Percentiles rank a stretch among this genome's conserved stretches.
Evolutionary conservation across 2,888 invertebrate species (phyloP).

Genomic region (Andrena bucephala): DNA sequence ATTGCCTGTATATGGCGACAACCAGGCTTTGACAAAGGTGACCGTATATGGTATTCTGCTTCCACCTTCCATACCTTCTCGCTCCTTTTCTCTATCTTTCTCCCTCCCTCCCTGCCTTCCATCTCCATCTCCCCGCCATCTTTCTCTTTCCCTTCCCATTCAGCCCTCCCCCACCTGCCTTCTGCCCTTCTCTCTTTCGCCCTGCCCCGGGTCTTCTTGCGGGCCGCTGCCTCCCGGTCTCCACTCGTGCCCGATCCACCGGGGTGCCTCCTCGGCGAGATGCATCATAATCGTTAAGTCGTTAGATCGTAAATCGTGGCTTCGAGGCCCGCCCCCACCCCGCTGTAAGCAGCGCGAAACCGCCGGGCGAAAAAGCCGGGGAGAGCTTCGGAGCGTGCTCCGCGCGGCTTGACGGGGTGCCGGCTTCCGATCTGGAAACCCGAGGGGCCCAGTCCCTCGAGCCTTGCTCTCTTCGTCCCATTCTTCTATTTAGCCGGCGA

Average conservation of each 20-base stretch:
- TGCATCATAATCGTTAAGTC: constrained; percentile 50
- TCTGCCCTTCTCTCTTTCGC: constrained; percentile 50
- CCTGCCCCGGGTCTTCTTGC: constrained; percentile 19
- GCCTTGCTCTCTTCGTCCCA: neutral
- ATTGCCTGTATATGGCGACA: constrained; percentile 84
- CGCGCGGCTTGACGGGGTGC: neutral
- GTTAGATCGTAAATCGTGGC: constrained; percentile 74
- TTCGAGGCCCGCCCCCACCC: constrained; percentile 55
- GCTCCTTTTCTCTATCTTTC: constrained; percentile 45
- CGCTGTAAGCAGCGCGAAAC: neutral
- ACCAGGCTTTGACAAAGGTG: constrained; percentile 84
- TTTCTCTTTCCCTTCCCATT: constrained; percentile 45
- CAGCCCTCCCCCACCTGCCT: constrained; percentile 37
- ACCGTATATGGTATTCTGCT: constrained; percentile 83
- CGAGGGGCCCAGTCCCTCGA: neutral
- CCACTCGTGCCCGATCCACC: constrained; percentile 45
- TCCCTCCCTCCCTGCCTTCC: constrained; percentile 22
- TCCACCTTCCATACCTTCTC: constrained; percentile 81
- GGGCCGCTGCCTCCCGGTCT: constrained; percentile 2
- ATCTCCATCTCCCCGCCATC: constrained; percentile 23
- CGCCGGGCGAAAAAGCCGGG: neutral
- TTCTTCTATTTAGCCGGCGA: neutral
- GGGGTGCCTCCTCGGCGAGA: constrained; percentile 56
- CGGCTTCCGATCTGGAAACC: neutral
- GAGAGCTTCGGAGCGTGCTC: neutral